These are phyloP conservation scores for Globodera ellingtonae DNA, from an alignment of 1,140 invertebrate genomes.

Conservation along the genomic window DNA sequence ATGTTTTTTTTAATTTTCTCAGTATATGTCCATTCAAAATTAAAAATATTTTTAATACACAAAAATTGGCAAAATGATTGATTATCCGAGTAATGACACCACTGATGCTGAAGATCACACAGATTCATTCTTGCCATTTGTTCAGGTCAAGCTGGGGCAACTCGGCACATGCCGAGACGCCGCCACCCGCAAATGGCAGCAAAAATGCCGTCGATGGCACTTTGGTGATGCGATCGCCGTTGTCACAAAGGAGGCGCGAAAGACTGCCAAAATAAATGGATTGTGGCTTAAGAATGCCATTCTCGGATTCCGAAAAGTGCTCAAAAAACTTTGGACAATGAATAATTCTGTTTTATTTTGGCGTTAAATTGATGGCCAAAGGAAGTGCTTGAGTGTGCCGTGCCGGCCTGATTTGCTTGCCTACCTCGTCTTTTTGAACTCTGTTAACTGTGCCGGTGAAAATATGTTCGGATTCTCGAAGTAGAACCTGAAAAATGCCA, in stretches of 20 bases:
- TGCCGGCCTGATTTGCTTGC: background rate
- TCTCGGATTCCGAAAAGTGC: no score
- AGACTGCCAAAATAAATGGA: slow-evolving; percentile 64
- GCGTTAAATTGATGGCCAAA: no score
- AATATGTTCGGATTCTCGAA: slow-evolving; percentile 88
- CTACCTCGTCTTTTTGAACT: slow-evolving; percentile 68
- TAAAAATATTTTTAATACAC: no score
- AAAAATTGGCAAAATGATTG: no score
- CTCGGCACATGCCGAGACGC: slow-evolving; percentile 52
- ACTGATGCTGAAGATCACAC: no score
- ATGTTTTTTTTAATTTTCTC: no score
- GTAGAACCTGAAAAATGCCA: slow-evolving; percentile 73
- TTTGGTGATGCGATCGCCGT: slow-evolving; percentile 72
- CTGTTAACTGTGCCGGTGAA: slow-evolving; percentile 74
- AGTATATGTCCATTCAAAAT: no score
- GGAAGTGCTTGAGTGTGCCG: background rate
- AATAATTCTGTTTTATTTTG: no score
- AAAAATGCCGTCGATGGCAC: slow-evolving; percentile 56
- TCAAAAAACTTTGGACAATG: no score
- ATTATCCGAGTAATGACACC: no score
- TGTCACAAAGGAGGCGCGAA: slow-evolving; percentile 78
- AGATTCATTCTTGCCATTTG: slow-evolving; percentile 58
- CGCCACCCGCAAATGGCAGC: slow-evolving; percentile 39
- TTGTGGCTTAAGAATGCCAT: no score
- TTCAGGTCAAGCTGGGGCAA: slow-evolving; percentile 54